Conservation (phyloP, 2,888 invertebrate species). For the Laothoe populi region DNA sequence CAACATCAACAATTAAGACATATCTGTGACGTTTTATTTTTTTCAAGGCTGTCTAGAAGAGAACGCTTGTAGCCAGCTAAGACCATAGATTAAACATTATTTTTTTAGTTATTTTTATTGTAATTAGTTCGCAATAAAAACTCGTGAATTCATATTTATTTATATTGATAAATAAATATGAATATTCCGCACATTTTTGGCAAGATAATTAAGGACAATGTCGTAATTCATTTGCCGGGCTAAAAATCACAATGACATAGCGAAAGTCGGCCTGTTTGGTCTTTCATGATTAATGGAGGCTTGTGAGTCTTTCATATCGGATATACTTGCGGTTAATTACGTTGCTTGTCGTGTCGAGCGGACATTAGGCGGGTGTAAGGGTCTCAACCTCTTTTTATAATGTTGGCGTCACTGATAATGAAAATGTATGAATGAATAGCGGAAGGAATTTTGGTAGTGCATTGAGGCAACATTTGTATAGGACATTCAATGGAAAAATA, state of each 20-base stretch:
- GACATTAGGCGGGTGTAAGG: constrained; percentile 16
- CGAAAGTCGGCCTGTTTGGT: constrained; percentile 29
- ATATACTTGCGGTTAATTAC: constrained; percentile 21
- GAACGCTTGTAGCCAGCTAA: too few relatives aligned
- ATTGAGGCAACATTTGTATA: too few relatives aligned
- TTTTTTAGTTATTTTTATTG: too few relatives aligned
- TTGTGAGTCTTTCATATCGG: constrained; percentile 24
- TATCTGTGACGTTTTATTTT: too few relatives aligned
- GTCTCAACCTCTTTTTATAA: background rate
- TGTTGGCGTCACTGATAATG: background rate
- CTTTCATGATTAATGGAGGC: constrained; percentile 31
- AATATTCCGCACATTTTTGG: constrained; percentile 11
- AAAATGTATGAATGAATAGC: too few relatives aligned
- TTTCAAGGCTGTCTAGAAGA: too few relatives aligned
- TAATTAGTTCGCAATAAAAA: too few relatives aligned
- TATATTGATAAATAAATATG: background rate
- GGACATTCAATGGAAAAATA: too few relatives aligned
- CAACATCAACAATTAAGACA: too few relatives aligned
- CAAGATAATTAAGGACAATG: constrained; percentile 28
- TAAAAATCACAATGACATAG: constrained; percentile 30
- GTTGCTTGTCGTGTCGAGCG: constrained; percentile 15
- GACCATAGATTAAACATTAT: too few relatives aligned
- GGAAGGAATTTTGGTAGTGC: too few relatives aligned
- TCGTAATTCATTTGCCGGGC: constrained; percentile 26
- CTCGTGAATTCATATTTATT: background rate